Conservation (phyloP, 37 sponge, comb jelly and placozoan species). For the Diacarnus erythraeanus region DNA sequence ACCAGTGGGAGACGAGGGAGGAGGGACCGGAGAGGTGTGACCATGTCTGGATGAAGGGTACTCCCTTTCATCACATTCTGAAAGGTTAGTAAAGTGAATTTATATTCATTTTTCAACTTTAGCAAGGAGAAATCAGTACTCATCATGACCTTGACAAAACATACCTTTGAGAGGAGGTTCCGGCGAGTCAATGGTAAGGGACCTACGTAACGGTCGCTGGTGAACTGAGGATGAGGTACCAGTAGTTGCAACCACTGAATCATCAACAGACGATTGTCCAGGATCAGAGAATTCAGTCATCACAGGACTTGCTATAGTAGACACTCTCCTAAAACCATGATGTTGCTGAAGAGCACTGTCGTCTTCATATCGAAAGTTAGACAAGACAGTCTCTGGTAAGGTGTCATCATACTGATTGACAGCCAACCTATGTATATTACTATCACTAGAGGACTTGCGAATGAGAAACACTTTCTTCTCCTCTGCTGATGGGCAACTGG, state of each 20-base stretch:
- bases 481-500: background rate
- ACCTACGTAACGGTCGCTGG: background rate
- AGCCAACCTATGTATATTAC: slow-evolving; percentile 6
- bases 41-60: too few species aligned
- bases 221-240: background rate
- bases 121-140: background rate
- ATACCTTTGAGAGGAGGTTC: background rate
- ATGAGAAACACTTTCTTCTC: background rate
- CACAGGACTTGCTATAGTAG: background rate
- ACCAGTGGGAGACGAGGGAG: background rate
- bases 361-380: too few species aligned
- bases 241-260: too few species aligned
- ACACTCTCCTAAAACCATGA: background rate
- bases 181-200: background rate
- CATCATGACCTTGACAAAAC: background rate
- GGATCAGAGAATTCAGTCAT: background rate
- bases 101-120: background rate
- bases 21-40: slow-evolving; percentile 8
- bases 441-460: slow-evolving; percentile 44
- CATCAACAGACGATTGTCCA: too few species aligned
- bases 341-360: background rate
- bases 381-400: too few species aligned
- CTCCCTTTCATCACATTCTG: background rate
- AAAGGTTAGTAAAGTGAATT: too few species aligned
- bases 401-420: background rate